phyloP scores from a whole-genome alignment of 2,113 vertebrate genomes.

The human (Homo sapiens) region DNA sequence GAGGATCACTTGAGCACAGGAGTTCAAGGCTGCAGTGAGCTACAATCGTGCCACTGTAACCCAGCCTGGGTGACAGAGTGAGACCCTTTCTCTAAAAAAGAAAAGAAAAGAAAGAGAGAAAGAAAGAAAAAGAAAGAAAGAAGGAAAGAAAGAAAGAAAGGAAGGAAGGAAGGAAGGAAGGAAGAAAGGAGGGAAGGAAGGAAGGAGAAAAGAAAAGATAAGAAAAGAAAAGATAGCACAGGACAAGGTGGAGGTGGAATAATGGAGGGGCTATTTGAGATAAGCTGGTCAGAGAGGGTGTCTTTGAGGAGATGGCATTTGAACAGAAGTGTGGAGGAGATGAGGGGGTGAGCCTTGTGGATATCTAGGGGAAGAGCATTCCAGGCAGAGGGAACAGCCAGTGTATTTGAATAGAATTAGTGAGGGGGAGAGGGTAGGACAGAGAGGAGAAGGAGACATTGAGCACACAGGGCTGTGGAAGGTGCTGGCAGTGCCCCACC shows the following conservation, averaged over 20 bases:
- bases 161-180: no score
- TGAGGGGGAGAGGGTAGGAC: not conserved
- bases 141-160: accelerated
- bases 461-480: not conserved
- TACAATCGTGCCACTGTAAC: no score
- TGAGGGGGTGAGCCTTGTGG: not conserved
- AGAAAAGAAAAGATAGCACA: no score
- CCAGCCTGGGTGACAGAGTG: no score
- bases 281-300: not conserved
- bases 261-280: not conserved
- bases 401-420: not conserved
- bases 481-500: not conserved
- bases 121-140: accelerated
- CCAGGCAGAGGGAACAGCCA: not conserved
- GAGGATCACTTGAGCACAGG: no score
- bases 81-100: no score
- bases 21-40: no score
- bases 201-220: no score
- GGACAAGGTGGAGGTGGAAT: not conserved
- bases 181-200: no score
- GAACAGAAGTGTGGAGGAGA: not conserved
- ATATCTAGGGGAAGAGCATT: not conserved
- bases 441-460: not conserved
- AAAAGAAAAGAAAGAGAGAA: no score
- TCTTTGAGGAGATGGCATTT: not conserved